Conservation (phyloP, 2,888 invertebrate species). For the Euplexia lucipara region DNA sequence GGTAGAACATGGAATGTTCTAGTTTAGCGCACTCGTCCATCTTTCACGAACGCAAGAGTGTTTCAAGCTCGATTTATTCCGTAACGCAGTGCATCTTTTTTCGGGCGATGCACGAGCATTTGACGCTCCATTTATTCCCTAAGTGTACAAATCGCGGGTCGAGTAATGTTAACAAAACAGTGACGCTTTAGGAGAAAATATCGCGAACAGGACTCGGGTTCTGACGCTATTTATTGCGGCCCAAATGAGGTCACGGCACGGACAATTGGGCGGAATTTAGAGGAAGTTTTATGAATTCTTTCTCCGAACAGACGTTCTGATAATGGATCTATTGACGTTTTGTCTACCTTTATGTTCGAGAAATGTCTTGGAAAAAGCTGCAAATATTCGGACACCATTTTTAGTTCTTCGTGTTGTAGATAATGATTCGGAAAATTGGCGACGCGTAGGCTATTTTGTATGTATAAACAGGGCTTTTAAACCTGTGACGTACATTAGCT, state of each 20-base stretch:
- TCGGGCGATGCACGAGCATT: slow-evolving; percentile 36
- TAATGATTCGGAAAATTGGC: slow-evolving; percentile 1
- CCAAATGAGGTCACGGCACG: slow-evolving; percentile 51
- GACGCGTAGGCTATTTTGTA: not conserved
- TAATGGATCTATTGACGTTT: slow-evolving; percentile 58
- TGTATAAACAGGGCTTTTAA: not conserved
- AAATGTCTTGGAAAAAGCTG: slow-evolving; percentile 27
- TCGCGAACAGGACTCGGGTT: slow-evolving; percentile 45
- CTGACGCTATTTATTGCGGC: slow-evolving; percentile 50
- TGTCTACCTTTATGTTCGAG: slow-evolving; percentile 51
- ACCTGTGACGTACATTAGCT: too few species aligned
- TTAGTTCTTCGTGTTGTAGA: slow-evolving; percentile 4
- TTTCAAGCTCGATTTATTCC: slow-evolving; percentile 43
- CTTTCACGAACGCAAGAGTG: slow-evolving; percentile 24
- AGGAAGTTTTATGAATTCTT: slow-evolving; percentile 53
- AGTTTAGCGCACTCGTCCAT: slow-evolving; percentile 13
- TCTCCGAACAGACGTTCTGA: slow-evolving; percentile 43
- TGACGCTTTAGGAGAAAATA: slow-evolving; percentile 61
- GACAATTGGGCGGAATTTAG: slow-evolving; percentile 56
- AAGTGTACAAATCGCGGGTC: slow-evolving; percentile 50
- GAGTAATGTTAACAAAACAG: slow-evolving; percentile 52
- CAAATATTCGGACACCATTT: slow-evolving; percentile 17
- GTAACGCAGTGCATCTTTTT: slow-evolving; percentile 50
- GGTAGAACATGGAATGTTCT: not conserved
- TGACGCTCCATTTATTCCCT: slow-evolving; percentile 53